Evolutionary conservation across 2,888 invertebrate species (phyloP).

Genomic region (Caenorhabditis parvicauda): DNA sequence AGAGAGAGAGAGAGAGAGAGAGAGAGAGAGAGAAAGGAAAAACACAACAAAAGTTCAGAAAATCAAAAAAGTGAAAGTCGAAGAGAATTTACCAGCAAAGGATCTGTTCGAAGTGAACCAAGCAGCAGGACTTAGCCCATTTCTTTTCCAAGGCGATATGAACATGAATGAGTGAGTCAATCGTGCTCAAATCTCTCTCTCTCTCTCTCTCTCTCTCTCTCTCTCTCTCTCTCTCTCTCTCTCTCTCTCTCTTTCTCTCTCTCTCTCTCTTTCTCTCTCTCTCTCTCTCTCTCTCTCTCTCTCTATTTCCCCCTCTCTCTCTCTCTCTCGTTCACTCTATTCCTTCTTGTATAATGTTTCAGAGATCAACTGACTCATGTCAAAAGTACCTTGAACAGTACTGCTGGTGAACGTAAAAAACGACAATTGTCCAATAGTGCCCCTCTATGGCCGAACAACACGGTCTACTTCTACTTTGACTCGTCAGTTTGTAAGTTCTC

Average conservation of each 20-base stretch:
- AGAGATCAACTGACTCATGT: background rate
- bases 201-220: too few relatives aligned
- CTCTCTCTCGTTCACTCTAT: too few relatives aligned
- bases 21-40: conserved; percentile 1
- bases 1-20: background rate
- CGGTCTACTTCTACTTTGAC: conserved; percentile 31
- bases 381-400: background rate
- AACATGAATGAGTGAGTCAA: conserved; percentile 14
- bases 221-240: too few relatives aligned
- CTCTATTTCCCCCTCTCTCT: too few relatives aligned
- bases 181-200: background rate
- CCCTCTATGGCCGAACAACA: conserved; percentile 22
- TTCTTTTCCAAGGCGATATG: conserved; percentile 26
- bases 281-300: too few relatives aligned
- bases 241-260: too few relatives aligned
- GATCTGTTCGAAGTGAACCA: conserved; percentile 24
- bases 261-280: too few relatives aligned
- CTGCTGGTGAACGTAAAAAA: conserved; percentile 12
- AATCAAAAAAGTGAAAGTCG: conserved; percentile 14
- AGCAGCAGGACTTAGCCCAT: conserved; percentile 17
- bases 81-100: conserved; percentile 8
- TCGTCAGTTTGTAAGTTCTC: conserved; percentile 3
- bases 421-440: conserved; percentile 22
- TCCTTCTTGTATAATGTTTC: background rate
- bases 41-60: conserved; percentile 13